These are phyloP conservation scores for Drosophila gaucha DNA, from an alignment of 2,888 invertebrate genomes.

Conservation along the genomic window DNA sequence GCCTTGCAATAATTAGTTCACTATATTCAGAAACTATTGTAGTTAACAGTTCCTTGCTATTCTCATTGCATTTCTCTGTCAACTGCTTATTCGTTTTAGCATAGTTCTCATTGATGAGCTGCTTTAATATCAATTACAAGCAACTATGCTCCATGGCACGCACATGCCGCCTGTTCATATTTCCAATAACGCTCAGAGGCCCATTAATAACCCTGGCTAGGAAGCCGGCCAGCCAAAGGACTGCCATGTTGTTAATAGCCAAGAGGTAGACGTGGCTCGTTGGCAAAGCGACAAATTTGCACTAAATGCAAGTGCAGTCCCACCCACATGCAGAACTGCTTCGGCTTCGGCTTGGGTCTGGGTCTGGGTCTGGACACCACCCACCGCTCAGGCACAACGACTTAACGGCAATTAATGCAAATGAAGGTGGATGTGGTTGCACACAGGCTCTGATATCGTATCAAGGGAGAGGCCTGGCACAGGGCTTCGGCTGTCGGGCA, in stretches of 20 bases:
- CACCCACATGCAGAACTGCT: too few relatives aligned
- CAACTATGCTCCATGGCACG: slow-evolving; percentile 15
- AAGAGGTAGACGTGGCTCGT: slow-evolving; percentile 36
- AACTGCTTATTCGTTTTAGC: not conserved
- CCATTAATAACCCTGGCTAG: slow-evolving; percentile 56
- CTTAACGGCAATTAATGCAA: slow-evolving; percentile 79
- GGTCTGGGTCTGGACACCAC: not conserved
- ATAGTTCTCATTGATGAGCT: slow-evolving; percentile 5
- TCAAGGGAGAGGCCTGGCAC: not conserved
- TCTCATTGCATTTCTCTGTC: not conserved
- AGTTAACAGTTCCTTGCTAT: too few relatives aligned
- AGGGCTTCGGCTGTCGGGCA: slow-evolving; percentile 18
- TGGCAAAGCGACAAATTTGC: slow-evolving; percentile 66
- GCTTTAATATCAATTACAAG: slow-evolving; percentile 66
- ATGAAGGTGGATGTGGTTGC: slow-evolving; percentile 63
- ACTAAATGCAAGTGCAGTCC: slow-evolving; percentile 59
- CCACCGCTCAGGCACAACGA: slow-evolving; percentile 46
- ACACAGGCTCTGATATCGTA: slow-evolving; percentile 11
- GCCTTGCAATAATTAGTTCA: too few relatives aligned
- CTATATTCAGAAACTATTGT: too few relatives aligned
- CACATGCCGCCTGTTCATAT: slow-evolving; percentile 63
- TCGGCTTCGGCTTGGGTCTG: not conserved
- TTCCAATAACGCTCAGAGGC: slow-evolving; percentile 70
- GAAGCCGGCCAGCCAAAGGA: slow-evolving; percentile 3
- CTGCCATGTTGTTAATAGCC: slow-evolving; percentile 65